These are phyloP conservation scores for Synodontis membranacea DNA, from an alignment of 2,113 vertebrate species.

Conservation along the genomic window DNA sequence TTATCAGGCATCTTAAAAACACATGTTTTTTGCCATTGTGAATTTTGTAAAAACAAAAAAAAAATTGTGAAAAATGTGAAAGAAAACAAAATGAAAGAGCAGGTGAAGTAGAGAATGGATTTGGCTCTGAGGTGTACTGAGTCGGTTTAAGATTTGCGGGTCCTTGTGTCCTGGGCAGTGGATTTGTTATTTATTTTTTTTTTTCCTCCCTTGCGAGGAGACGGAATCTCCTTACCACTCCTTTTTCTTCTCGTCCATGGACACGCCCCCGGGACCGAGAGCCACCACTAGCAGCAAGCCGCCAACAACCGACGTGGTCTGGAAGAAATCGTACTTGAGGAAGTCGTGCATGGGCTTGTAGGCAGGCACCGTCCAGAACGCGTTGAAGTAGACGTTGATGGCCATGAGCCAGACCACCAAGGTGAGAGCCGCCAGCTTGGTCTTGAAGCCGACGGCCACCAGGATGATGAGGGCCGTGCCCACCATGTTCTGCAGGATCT, in stretches of 20 bases:
- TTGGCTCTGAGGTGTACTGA: slow-evolving; percentile 41
- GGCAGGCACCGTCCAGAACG: slow-evolving; percentile 92
- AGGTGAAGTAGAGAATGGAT: neutral
- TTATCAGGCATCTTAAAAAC: slow-evolving; percentile 36
- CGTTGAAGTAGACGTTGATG: slow-evolving; percentile 97
- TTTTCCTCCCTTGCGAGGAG: neutral
- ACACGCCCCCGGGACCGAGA: slow-evolving; percentile 94
- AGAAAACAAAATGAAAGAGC: slow-evolving; percentile 17
- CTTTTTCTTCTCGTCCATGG: slow-evolving; percentile 99
- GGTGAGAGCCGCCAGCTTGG: slow-evolving; percentile 93
- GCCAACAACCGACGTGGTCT: slow-evolving; percentile 97
- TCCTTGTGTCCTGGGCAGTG: slow-evolving; percentile 64
- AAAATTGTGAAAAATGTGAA: slow-evolving; percentile 20
- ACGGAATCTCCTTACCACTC: slow-evolving; percentile 80
- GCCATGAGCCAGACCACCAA: slow-evolving; percentile 93
- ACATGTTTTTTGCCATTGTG: slow-evolving; percentile 11
- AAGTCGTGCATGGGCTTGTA: slow-evolving; percentile 99
- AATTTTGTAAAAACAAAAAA: slow-evolving; percentile 45
- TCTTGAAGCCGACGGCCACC: slow-evolving; percentile 96
- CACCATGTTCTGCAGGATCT: slow-evolving; percentile 97
- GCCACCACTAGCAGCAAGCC: slow-evolving; percentile 94
- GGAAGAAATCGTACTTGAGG: slow-evolving; percentile 99
- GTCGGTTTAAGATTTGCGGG: slow-evolving; percentile 50
- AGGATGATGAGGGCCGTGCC: slow-evolving; percentile 93
- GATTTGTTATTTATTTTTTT: slow-evolving; percentile 47